phyloP scores from a whole-genome alignment of 2,888 invertebrate genomes.

The Agrilus cyanescens region DNA sequence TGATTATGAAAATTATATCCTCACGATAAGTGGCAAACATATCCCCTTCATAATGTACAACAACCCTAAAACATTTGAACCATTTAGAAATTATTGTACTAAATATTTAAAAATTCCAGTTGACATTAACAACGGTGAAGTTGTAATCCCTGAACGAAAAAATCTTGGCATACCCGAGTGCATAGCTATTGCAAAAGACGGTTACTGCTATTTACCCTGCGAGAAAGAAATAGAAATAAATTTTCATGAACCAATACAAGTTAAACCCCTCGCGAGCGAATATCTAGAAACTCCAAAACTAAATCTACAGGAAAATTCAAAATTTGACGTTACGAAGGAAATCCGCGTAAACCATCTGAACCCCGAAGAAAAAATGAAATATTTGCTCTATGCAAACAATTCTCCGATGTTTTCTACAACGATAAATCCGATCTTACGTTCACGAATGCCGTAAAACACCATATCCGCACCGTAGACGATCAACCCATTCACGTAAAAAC shows the following conservation, averaged over 20 bases:
- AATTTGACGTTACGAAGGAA: too few relatives aligned
- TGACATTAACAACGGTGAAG: conserved; percentile 7
- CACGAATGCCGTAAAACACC: too few relatives aligned
- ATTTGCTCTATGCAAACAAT: too few relatives aligned
- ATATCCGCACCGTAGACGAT: too few relatives aligned
- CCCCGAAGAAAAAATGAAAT: too few relatives aligned
- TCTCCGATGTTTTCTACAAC: too few relatives aligned
- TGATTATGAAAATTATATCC: conserved; percentile 6
- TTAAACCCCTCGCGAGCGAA: conserved; percentile 2
- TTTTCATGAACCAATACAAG: conserved; percentile 8
- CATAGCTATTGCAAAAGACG: conserved; percentile 5
- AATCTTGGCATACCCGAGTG: conserved; percentile 5
- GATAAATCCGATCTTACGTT: too few relatives aligned
- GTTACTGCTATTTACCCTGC: conserved; percentile 5
- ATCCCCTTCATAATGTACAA: conserved; percentile 9
- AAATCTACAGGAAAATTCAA: too few relatives aligned
- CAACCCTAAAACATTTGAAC: conserved; percentile 5
- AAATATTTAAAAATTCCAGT: conserved; percentile 7
- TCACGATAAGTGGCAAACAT: conserved; percentile 4
- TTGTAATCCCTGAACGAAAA: conserved; percentile 6
- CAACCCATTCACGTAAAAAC: too few relatives aligned
- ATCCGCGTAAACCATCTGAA: too few relatives aligned
- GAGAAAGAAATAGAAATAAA: conserved; percentile 5
- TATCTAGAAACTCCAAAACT: too few relatives aligned
- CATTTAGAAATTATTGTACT: neutral